These are phyloP conservation scores for Vulpes ferrilata DNA, from an alignment of 2,113 vertebrate species.

Conservation along the genomic window DNA sequence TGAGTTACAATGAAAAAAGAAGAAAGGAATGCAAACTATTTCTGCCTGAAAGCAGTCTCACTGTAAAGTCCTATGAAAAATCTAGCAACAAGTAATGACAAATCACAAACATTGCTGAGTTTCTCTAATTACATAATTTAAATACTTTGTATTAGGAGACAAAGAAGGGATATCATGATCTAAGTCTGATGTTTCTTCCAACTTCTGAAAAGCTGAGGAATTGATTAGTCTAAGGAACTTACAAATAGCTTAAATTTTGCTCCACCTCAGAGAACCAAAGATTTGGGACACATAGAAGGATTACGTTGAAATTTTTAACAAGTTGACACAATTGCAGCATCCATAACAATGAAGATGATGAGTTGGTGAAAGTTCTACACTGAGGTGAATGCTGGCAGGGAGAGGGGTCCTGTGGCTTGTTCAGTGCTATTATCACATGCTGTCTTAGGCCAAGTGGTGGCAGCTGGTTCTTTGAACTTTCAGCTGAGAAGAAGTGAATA, in stretches of 20 bases:
- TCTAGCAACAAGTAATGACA: slow-evolving; percentile 15
- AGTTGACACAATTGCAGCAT: not conserved
- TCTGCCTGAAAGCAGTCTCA: slow-evolving; percentile 58
- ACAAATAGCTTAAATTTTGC: not conserved
- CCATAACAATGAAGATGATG: not conserved
- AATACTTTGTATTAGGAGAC: not conserved
- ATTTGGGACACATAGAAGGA: not conserved
- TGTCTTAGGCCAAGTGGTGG: not conserved
- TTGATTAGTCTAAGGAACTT: not conserved
- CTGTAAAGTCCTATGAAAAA: slow-evolving; percentile 72
- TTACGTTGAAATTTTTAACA: not conserved
- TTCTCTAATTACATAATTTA: not conserved
- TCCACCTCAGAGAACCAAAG: not conserved
- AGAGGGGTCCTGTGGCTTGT: too few species aligned
- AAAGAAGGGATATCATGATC: not conserved
- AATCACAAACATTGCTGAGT: not conserved
- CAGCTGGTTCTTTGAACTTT: not conserved
- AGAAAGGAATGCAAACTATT: slow-evolving; percentile 69
- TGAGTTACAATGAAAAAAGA: slow-evolving; percentile 38
- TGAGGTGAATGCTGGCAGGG: not conserved
- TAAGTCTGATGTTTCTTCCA: not conserved
- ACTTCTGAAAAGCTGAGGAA: not conserved
- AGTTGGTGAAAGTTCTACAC: not conserved
- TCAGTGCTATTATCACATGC: not conserved
- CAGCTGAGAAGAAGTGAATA: not conserved